phyloP scores from a whole-genome alignment of 2,888 invertebrate genomes.

The Sesamia inferens region DNA sequence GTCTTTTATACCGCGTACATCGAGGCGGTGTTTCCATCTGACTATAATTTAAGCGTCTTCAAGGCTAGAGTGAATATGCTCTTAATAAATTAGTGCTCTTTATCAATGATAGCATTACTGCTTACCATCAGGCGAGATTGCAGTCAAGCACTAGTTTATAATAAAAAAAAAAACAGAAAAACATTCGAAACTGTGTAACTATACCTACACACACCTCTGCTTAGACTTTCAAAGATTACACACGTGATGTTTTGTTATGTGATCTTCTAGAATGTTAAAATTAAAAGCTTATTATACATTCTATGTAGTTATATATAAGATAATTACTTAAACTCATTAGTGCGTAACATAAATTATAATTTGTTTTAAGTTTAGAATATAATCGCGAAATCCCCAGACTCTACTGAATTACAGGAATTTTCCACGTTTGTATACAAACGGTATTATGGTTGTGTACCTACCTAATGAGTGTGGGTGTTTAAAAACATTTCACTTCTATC shows the following conservation, averaged over 20 bases:
- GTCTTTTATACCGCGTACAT: too few relatives aligned
- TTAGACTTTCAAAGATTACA: background rate
- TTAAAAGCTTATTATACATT: too few relatives aligned
- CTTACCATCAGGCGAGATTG: too few relatives aligned
- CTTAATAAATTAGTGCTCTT: too few relatives aligned
- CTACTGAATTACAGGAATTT: slow-evolving; percentile 8
- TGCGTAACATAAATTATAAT: slow-evolving; percentile 18
- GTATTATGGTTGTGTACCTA: background rate
- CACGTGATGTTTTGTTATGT: background rate
- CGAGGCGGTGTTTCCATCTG: too few relatives aligned
- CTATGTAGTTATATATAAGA: background rate
- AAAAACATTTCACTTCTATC: slow-evolving; percentile 7
- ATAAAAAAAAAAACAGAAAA: background rate
- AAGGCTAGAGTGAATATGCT: too few relatives aligned
- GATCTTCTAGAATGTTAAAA: background rate
- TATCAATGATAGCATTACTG: too few relatives aligned
- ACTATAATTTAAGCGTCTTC: too few relatives aligned
- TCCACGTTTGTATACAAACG: background rate
- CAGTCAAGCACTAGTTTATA: too few relatives aligned
- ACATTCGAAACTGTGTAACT: too few relatives aligned
- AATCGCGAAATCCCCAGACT: slow-evolving; percentile 18
- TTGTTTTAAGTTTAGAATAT: slow-evolving; percentile 28
- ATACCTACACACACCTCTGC: too few relatives aligned
- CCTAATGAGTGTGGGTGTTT: slow-evolving; percentile 1
- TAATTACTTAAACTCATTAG: slow-evolving; percentile 20